These are phyloP conservation scores for Chirona hameri DNA, from an alignment of 2,888 invertebrate species.

Conservation along the genomic window DNA sequence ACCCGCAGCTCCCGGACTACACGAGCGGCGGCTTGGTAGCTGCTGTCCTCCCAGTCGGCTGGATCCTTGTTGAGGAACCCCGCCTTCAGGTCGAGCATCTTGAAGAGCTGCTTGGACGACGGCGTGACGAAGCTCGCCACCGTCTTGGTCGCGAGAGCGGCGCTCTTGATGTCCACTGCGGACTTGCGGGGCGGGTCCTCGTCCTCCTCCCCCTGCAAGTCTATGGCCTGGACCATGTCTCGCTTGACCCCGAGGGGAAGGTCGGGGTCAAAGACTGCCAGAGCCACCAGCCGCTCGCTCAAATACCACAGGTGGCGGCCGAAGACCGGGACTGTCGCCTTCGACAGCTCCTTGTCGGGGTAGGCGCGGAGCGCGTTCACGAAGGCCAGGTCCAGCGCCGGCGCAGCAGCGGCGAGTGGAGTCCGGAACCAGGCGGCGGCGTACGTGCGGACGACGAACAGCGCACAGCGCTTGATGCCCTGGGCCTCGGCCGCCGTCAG, in stretches of 20 bases:
- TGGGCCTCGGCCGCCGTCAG: background rate
- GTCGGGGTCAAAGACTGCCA: background rate
- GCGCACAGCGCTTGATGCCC: background rate
- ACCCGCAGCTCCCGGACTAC: background rate
- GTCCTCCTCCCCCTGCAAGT: background rate
- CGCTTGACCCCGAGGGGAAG: background rate
- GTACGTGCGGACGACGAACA: conserved; percentile 27
- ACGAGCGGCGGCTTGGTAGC: background rate
- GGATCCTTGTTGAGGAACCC: background rate
- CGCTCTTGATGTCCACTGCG: background rate
- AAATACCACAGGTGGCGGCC: conserved; percentile 23
- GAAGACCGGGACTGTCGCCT: background rate
- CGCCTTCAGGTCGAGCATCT: background rate
- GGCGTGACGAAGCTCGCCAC: background rate
- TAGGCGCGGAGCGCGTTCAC: background rate
- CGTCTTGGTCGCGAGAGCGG: background rate
- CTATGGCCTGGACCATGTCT: background rate
- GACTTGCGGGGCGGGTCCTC: background rate
- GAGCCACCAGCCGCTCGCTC: background rate
- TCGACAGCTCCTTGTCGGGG: background rate
- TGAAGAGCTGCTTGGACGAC: background rate
- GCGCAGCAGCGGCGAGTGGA: background rate
- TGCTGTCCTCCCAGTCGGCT: background rate
- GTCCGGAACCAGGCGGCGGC: conserved; percentile 3
- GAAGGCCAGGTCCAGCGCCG: conserved; percentile 1